These are phyloP conservation scores for Drosophila varians DNA, from an alignment of 1,140 invertebrate species.

Conservation along the genomic window DNA sequence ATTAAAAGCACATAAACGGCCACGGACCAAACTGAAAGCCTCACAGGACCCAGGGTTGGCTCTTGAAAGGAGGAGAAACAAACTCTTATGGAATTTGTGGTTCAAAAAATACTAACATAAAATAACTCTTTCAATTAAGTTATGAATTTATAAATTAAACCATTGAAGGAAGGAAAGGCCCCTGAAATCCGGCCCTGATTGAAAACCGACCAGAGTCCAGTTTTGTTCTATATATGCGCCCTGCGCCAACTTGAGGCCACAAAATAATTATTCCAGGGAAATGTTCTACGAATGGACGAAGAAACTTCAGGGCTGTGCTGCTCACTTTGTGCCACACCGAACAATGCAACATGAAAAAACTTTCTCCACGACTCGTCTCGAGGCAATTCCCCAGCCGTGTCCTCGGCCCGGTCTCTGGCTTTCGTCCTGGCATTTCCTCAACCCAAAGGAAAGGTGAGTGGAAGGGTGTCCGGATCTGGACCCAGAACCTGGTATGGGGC, in stretches of 20 bases:
- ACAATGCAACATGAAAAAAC: slow-evolving; percentile 49
- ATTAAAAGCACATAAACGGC: slow-evolving; percentile 63
- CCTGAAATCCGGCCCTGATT: background rate
- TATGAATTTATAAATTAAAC: no score
- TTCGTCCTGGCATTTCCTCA: background rate
- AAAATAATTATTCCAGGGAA: slow-evolving; percentile 63
- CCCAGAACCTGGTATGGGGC: background rate
- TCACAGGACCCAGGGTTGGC: slow-evolving; percentile 1
- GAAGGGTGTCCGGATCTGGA: slow-evolving; percentile 5
- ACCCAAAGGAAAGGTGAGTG: slow-evolving; percentile 9
- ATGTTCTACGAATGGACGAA: slow-evolving; percentile 55
- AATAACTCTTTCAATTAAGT: no score
- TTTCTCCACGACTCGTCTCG: slow-evolving; percentile 10
- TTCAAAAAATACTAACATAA: background rate
- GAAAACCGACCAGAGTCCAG: slow-evolving; percentile 22
- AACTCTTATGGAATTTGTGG: no score
- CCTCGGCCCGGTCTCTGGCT: background rate
- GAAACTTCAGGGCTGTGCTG: slow-evolving; percentile 43
- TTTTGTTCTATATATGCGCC: slow-evolving; percentile 42
- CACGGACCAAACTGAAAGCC: slow-evolving; percentile 21
- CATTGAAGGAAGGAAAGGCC: no score
- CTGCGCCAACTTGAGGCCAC: slow-evolving; percentile 50
- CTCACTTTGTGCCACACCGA: slow-evolving; percentile 47
- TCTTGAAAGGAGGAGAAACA: background rate
- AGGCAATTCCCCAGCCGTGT: background rate